Base-by-base conservation (phyloP, 2,797 vertebrate genomes). In the Borostomias antarcticus region DNA sequence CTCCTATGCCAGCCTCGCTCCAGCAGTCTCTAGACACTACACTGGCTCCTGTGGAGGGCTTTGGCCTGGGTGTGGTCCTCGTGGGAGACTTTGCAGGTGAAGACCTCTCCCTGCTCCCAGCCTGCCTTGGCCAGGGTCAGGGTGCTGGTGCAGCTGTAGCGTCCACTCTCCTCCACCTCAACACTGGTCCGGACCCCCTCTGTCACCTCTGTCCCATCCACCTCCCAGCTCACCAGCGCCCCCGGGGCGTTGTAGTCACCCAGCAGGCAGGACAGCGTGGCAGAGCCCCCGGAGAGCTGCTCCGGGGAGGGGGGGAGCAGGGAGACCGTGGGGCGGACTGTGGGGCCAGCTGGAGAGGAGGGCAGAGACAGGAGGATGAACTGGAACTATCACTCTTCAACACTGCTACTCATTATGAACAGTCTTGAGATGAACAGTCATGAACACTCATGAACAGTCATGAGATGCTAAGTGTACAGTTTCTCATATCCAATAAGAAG, bases 221-320 rank as follows among this genome's bases (percentile, higher is more conserved):
- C 74, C 66, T 79, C 70, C 77, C 77, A 79, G 68, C 62, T 74
- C 73, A 75, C 78, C 62, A 30, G 51, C 32, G 80, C 80, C 56
- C 77, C 80, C 73, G 72, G 58, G 48, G 80, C 80, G 72, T 74
- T 75, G 76, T 82, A 82, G 78, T 58, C 69, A 1, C 33, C 74
- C 74, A 82, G 72, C 66, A 82, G 76, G 64, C 82, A 84, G 77
- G 66, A 54, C 75, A 82, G 72, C 21, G 72, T 75, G 74, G 64
- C 58, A 21, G 64, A 67, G 29, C 70, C 72, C 66, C 60, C 67
- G 17, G 29, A 68, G 64, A 75, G 62, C 77, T 77, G 60, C 73
- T 76, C 57, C 70, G 72, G 62, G 69, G 77, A 82, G 47, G 82
- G 77, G 33, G 70, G 61, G 0, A 83, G 71, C 68, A 83, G 70